These are phyloP conservation scores for Centropyge bicolor DNA, from an alignment of 2,797 vertebrate genomes.

Conservation along the genomic window DNA sequence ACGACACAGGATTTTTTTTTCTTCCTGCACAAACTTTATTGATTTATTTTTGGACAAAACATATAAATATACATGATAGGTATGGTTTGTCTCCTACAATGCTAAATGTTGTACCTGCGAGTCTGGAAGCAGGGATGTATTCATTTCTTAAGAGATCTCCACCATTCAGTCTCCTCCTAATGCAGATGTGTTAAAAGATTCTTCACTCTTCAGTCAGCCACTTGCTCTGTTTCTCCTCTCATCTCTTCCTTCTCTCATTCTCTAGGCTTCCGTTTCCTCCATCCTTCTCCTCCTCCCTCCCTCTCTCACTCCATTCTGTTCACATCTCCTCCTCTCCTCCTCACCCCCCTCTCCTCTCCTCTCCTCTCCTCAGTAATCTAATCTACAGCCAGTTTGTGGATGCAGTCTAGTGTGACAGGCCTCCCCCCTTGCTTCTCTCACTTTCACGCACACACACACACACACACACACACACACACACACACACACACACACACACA, in stretches of 20 bases:
- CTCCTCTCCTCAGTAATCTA: constrained; percentile 83
- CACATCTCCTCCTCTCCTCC: constrained; percentile 28
- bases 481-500: constrained; percentile 58
- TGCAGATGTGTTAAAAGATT: constrained; percentile 80
- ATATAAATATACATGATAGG: background rate
- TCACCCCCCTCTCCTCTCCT: constrained; percentile 5
- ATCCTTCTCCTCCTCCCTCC: background rate
- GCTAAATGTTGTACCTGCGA: background rate
- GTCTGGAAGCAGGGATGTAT: background rate
- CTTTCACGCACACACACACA: constrained; percentile 52
- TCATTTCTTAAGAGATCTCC: constrained; percentile 38
- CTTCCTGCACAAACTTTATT: background rate
- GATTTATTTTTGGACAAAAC: background rate
- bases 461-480: constrained; percentile 39
- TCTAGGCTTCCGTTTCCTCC: constrained; percentile 31
- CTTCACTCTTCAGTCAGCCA: constrained; percentile 16
- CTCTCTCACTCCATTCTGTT: constrained; percentile 12
- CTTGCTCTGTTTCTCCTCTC: constrained; percentile 15
- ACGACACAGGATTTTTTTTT: background rate
- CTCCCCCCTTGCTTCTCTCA: constrained; percentile 55
- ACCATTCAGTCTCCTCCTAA: constrained; percentile 51
- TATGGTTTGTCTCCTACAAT: background rate
- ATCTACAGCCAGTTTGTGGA: constrained; percentile 87
- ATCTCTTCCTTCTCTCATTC: constrained; percentile 14
- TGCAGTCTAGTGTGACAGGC: constrained; percentile 87